phyloP scores from a whole-genome alignment of 2,113 vertebrate genomes.

The Neodontobutis hainanensis region DNA sequence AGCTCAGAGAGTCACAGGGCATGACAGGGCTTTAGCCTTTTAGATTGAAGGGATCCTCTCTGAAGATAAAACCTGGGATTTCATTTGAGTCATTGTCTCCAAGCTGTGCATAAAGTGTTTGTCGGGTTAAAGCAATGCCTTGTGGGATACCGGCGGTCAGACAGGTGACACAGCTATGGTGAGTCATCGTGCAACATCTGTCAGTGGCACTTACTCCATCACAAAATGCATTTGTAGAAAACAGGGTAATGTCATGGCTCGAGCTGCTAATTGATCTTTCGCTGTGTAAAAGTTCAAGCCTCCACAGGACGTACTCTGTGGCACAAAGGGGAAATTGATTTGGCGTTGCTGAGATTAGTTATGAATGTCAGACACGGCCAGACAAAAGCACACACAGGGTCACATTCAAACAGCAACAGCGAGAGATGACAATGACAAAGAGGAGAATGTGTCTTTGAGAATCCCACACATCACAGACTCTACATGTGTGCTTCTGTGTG shows the following conservation, averaged over 20 bases:
- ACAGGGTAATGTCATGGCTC: constrained; percentile 6
- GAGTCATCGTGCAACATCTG: constrained; percentile 72
- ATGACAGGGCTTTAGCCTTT: constrained; percentile 48
- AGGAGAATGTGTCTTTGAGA: constrained; percentile 35
- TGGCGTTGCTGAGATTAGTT: constrained; percentile 35
- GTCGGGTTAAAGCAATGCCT: constrained; percentile 50
- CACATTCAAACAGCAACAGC: constrained; percentile 45
- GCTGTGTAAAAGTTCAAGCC: constrained; percentile 6
- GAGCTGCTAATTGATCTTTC: constrained; percentile 1
- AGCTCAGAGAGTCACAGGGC: constrained; percentile 49
- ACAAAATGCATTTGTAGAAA: constrained; percentile 15
- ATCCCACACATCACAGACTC: constrained; percentile 16
- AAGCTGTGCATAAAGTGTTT: constrained; percentile 36
- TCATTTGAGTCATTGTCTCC: constrained; percentile 44
- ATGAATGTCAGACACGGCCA: constrained; percentile 44
- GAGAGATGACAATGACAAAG: constrained; percentile 49
- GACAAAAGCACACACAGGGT: constrained; percentile 36
- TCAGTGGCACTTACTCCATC: constrained; percentile 32
- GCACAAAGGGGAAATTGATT: constrained; percentile 25
- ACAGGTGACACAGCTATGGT: constrained; percentile 68
- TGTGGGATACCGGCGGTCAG: constrained; percentile 57
- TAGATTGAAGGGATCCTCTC: constrained; percentile 34
- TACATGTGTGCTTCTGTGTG: constrained; percentile 3
- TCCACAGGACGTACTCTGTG: constrained; percentile 13
- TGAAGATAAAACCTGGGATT: constrained; percentile 24